Evolutionary conservation across 2,888 invertebrate species (phyloP).

Genomic region (Campoplex capitator): DNA sequence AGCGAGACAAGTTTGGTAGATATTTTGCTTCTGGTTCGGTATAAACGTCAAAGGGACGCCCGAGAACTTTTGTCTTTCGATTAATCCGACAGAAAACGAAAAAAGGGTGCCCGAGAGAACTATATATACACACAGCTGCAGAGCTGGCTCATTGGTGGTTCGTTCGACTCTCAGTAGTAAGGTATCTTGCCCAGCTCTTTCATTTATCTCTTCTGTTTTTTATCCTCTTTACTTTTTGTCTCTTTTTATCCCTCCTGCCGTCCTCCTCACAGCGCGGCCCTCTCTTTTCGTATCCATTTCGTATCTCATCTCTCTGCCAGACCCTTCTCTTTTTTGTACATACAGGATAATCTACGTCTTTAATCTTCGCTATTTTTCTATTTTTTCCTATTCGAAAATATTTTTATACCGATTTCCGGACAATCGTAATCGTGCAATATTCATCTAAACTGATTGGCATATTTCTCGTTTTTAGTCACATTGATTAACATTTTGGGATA

Average conservation of each 20-base stretch:
- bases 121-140: slow-evolving; percentile 13
- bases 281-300: slow-evolving; percentile 15
- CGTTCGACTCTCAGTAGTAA: slow-evolving; percentile 52
- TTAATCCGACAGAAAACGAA: slow-evolving; percentile 35
- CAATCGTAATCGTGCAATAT: not conserved
- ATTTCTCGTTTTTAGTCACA: not conserved
- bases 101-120: not conserved
- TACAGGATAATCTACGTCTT: slow-evolving; percentile 4
- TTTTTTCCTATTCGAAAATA: not conserved
- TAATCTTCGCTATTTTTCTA: not conserved
- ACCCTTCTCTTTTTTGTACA: not conserved
- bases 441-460: not conserved
- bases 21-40: slow-evolving; percentile 47
- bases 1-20: slow-evolving; percentile 10
- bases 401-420: not conserved
- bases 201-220: slow-evolving; percentile 44
- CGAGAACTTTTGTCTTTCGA: slow-evolving; percentile 43
- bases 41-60: slow-evolving; percentile 57
- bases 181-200: slow-evolving; percentile 48
- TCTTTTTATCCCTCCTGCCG: slow-evolving; percentile 49
- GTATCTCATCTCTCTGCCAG: slow-evolving; percentile 34
- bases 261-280: slow-evolving; percentile 10
- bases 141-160: slow-evolving; percentile 42
- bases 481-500: not conserved
- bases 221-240: slow-evolving; percentile 22